These are phyloP conservation scores for Stegophylla sp. DNA, from an alignment of 2,888 invertebrate species.

Conservation along the genomic window DNA sequence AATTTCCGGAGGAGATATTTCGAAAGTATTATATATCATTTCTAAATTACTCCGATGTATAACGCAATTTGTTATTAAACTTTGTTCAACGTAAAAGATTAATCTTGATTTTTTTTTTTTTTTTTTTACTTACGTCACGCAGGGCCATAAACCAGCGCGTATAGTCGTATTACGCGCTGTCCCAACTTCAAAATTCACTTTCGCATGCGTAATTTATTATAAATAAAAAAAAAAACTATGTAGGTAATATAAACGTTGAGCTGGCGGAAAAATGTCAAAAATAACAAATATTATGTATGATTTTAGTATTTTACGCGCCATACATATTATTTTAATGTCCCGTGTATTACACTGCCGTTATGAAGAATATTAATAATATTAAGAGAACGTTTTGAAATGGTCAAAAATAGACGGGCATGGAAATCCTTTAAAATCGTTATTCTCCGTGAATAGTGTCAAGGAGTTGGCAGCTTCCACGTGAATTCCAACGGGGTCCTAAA, in stretches of 20 bases:
- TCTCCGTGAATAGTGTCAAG: slow-evolving; percentile 32
- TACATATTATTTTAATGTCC: too few relatives aligned
- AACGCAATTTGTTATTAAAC: background rate
- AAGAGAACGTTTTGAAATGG: background rate
- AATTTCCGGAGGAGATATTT: background rate
- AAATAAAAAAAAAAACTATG: background rate
- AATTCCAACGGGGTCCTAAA: slow-evolving; percentile 13
- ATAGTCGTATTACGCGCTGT: background rate
- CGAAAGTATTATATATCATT: background rate
- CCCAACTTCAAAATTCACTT: background rate
- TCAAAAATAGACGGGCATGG: slow-evolving; percentile 23
- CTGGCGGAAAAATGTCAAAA: background rate
- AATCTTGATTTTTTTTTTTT: slow-evolving; percentile 1
- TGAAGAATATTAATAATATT: too few relatives aligned
- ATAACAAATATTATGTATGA: background rate
- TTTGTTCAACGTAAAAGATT: slow-evolving; percentile 8
- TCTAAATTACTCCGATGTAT: background rate
- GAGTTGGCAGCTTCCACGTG: slow-evolving; percentile 39
- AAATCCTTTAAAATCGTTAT: slow-evolving; percentile 8
- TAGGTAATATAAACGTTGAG: background rate
- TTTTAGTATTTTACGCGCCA: background rate
- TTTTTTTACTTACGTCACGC: background rate
- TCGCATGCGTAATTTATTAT: background rate
- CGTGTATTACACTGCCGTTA: too few relatives aligned
- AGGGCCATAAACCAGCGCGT: background rate